Conservation (phyloP, 2,113 vertebrate species). For the Accipiter cooperii region DNA sequence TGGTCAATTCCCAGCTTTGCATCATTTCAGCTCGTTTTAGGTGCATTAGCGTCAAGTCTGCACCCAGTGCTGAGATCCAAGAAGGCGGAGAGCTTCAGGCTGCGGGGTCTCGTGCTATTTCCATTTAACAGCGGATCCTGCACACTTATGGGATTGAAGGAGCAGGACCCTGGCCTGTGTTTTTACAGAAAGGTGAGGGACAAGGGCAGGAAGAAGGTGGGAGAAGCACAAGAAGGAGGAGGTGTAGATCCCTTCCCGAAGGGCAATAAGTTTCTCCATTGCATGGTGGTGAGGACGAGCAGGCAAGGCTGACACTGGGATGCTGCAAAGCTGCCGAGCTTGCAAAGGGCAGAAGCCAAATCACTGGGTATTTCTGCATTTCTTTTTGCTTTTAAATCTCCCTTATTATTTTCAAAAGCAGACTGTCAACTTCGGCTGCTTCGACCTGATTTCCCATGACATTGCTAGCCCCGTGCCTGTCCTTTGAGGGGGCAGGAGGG, state of each 20-base stretch:
- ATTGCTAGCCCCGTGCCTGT: fast-evolving
- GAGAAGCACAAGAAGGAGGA: background rate
- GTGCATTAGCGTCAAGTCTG: background rate
- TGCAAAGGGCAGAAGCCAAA: background rate
- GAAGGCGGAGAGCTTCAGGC: background rate
- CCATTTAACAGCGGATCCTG: background rate
- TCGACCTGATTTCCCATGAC: background rate
- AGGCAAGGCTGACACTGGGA: background rate
- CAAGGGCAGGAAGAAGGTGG: background rate
- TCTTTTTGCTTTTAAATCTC: background rate
- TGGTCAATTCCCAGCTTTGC: background rate
- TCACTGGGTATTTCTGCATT: background rate
- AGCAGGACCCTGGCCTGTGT: background rate
- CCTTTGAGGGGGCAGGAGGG: background rate
- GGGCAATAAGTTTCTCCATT: background rate
- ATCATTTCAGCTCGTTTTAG: background rate
- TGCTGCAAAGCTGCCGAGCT: background rate
- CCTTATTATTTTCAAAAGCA: background rate
- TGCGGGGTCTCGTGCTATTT: background rate
- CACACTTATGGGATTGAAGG: background rate
- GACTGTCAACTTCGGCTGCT: background rate
- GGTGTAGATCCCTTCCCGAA: fast-evolving
- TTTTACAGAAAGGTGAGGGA: background rate
- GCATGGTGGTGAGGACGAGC: fast-evolving
- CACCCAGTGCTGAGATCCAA: background rate